A percentile compares a stretch with the other conserved stretches of the same genome.
phyloP scores from a whole-genome alignment of 2,113 vertebrate species.

The Arvicanthis niloticus region DNA sequence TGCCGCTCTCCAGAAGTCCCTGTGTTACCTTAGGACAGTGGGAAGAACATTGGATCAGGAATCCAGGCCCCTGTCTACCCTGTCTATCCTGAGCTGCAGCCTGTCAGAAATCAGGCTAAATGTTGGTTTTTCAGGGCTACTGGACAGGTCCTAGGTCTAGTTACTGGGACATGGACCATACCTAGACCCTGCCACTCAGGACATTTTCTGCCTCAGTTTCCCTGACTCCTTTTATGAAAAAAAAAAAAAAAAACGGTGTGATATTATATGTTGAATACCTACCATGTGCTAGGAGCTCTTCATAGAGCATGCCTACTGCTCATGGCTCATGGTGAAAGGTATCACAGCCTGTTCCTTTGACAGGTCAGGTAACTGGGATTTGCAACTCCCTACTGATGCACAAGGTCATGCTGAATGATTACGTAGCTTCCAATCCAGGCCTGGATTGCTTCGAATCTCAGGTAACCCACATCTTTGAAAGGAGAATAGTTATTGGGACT shows the following conservation, averaged over 20 bases:
- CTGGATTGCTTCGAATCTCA: background rate
- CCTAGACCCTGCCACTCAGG: background rate
- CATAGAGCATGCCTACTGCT: background rate
- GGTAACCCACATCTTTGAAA: background rate
- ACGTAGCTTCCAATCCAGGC: slow-evolving; percentile 1
- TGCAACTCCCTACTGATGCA: background rate
- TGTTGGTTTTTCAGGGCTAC: background rate
- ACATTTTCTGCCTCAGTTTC: slow-evolving; percentile 22
- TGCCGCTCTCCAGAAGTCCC: background rate
- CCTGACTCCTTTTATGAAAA: background rate
- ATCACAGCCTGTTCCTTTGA: background rate
- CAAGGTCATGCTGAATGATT: background rate
- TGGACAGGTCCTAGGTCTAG: background rate
- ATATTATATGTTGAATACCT: background rate
- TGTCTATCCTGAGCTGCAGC: background rate
- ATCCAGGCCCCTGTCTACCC: background rate
- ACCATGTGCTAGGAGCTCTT: background rate
- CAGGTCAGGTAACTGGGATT: slow-evolving; percentile 4
- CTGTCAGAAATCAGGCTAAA: background rate
- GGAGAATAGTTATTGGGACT: background rate
- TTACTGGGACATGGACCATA: background rate
- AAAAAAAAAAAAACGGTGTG: background rate
- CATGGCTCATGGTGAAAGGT: background rate
- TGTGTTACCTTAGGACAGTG: background rate
- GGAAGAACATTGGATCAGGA: background rate